phyloP scores from a whole-genome alignment of 2,888 invertebrate genomes.

The Ormyrus pomaceus region DNA sequence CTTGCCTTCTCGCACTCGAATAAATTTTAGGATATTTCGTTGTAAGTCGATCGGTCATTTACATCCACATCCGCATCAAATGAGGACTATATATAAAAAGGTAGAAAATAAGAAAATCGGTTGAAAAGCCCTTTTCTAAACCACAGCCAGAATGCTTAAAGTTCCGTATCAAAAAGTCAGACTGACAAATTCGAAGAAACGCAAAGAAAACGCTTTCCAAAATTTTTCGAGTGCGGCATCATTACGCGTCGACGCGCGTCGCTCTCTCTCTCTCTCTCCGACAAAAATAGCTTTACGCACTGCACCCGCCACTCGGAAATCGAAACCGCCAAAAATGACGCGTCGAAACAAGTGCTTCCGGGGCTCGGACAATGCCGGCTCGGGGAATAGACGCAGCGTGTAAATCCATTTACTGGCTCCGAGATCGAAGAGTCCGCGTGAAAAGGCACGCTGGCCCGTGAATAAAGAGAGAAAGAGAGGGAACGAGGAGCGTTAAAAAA shows the following conservation, averaged over 20 bases:
- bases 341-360: too few species aligned
- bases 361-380: too few species aligned
- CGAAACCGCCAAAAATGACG: too few species aligned
- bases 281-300: too few species aligned
- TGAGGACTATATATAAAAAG: background rate
- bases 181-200: background rate
- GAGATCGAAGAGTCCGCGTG: background rate
- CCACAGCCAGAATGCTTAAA: background rate
- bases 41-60: too few species aligned
- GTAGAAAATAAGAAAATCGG: background rate
- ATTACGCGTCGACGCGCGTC: background rate
- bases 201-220: background rate
- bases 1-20: background rate
- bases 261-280: too few species aligned
- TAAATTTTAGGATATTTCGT: too few species aligned
- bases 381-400: too few species aligned
- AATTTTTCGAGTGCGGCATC: background rate
- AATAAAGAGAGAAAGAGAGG: too few species aligned
- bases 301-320: too few species aligned
- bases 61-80: too few species aligned
- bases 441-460: background rate
- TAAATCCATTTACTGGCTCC: background rate
- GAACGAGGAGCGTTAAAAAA: background rate
- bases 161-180: background rate
- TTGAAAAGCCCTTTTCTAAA: background rate